Base-by-base conservation (phyloP, 2,888 invertebrate genomes). In the Coleophora deauratella region DNA sequence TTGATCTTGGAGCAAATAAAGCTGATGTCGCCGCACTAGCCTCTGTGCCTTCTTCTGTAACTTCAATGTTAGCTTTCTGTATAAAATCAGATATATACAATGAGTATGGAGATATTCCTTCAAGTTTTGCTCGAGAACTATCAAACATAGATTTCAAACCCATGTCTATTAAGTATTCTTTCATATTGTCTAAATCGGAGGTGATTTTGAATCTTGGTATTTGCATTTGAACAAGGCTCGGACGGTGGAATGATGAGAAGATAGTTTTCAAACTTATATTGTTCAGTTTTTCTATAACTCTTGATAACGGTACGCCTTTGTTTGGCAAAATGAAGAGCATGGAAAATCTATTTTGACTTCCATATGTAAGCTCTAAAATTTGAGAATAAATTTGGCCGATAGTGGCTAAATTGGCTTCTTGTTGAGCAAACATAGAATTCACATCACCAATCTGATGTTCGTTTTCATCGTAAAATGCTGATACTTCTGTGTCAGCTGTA, bases 311-410 rank as follows among this genome's bases (percentile, higher is more conserved):
- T 11, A 75, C 70, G 15, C 79, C 80, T 27, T 67, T 61, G 38
- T 78, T 62, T 0, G 92, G 92, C 27, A 92, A 57, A 44, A 91
- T 71, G 2, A 91, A 54, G 6, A 91, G 66, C 91, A 92, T 91
- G 0, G 89, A 88, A 43, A 88, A 86, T 41, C 86, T 80, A 9
- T 56, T 55, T 1, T 55, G 59, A 1, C 63, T 49, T 0, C 72
- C 77, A 31, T 79, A 85, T 0, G 80, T 80, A 6, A 85, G 43
- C 46, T 85, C 79, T 3, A 82, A 28, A 0, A 82, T 69, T 12
- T 44, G 50, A 0, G 80, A 71, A 2, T 63, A 44, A 9, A 85
- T 54, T 30, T 50, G 50, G 0, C 54, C 40, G 0, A 80, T 33
- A 0, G 11, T 8, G 2, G 59, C 54, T 0, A 58, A 10, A 3